phyloP scores from a whole-genome alignment of 2,113 vertebrate genomes.

The Anarhynchus alexandrinus region DNA sequence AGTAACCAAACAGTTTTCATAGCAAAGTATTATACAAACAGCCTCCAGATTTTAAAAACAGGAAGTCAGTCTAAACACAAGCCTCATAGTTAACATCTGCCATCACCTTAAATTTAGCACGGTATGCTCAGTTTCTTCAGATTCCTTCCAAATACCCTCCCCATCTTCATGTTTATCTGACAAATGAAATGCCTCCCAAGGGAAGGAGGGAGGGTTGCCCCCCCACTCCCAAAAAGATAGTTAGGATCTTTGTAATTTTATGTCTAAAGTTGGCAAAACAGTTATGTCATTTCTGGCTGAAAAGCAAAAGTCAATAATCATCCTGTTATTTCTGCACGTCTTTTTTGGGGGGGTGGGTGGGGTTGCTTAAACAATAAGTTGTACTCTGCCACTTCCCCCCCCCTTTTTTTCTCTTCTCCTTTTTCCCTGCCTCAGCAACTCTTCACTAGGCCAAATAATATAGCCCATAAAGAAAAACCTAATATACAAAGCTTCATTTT shows the following conservation, averaged over 20 bases:
- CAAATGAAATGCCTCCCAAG: not conserved
- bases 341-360: accelerated
- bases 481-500: not conserved
- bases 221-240: not conserved
- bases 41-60: slow-evolving; percentile 24
- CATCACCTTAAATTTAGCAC: slow-evolving; percentile 20
- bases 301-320: not conserved
- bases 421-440: not conserved
- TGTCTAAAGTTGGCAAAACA: not conserved
- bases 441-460: not conserved
- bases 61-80: slow-evolving; percentile 20
- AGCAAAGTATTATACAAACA: slow-evolving; percentile 26
- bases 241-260: not conserved
- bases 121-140: not conserved
- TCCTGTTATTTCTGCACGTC: not conserved
- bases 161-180: not conserved
- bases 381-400: too few relatives aligned
- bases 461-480: not conserved
- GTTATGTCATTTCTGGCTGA: not conserved
- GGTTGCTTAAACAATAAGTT: not conserved
- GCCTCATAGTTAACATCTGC: slow-evolving; percentile 5
- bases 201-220: not conserved
- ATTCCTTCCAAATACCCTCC: not conserved
- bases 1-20: slow-evolving; percentile 3
- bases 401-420: not conserved